Evolutionary conservation across 2,113 vertebrate species (phyloP).

Genomic region (Desmodus rotundus): DNA sequence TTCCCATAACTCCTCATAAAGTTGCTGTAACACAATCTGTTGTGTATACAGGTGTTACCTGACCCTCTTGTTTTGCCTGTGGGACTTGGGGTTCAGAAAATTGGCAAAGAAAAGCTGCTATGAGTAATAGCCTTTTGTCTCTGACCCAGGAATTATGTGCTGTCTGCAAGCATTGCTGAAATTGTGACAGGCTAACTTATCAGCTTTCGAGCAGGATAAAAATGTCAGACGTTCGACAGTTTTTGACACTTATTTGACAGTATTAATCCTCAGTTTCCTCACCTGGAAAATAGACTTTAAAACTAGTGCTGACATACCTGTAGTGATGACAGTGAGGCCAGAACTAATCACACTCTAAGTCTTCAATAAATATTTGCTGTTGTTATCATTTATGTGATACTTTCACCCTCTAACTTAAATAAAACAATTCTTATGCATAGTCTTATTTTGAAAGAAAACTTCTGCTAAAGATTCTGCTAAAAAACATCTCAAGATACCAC

Average conservation of each 20-base stretch:
- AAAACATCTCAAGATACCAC: background rate
- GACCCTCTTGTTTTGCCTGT: background rate
- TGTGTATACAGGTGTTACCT: background rate
- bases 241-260: background rate
- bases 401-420: background rate
- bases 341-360: background rate
- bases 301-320: background rate
- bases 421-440: background rate
- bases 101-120: background rate
- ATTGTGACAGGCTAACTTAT: background rate
- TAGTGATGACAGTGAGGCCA: background rate
- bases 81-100: background rate
- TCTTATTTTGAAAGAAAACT: conserved; percentile 9
- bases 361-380: background rate
- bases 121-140: background rate
- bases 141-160: background rate
- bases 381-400: background rate
- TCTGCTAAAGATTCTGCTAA: background rate
- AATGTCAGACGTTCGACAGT: background rate
- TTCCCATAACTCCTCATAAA: background rate
- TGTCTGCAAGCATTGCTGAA: background rate
- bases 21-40: background rate
- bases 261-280: background rate
- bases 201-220: background rate
- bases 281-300: background rate